A percentile compares a stretch with the other conserved stretches of the same genome.
Conservation (phyloP, 2,888 invertebrate species). For the Endomychus coccineus region DNA sequence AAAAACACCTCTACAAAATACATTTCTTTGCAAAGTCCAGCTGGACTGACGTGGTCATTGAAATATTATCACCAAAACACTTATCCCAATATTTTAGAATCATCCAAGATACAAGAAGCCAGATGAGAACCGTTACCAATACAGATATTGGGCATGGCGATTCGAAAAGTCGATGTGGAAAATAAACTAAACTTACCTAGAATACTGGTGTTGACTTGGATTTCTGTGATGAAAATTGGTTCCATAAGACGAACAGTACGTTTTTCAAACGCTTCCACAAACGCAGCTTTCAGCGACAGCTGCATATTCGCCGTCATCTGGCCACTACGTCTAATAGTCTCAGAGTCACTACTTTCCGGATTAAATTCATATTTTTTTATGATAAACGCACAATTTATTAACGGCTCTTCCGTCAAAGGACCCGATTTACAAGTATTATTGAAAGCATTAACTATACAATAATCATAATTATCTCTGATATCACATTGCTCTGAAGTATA, state of each 20-base stretch:
- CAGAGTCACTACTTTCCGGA: slow-evolving; percentile 32
- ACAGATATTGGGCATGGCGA: slow-evolving; percentile 2
- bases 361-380: slow-evolving; percentile 75
- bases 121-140: too few species aligned
- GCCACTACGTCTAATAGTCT: slow-evolving; percentile 14
- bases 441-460: slow-evolving; percentile 78
- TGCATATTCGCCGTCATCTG: slow-evolving; percentile 27
- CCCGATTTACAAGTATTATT: slow-evolving; percentile 79
- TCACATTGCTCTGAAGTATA: slow-evolving; percentile 42
- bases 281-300: slow-evolving; percentile 50
- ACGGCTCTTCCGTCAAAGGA: slow-evolving; percentile 93
- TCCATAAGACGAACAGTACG: slow-evolving; percentile 88
- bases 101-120: too few species aligned
- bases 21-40: too few species aligned
- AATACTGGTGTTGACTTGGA: slow-evolving; percentile 38
- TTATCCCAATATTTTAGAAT: too few species aligned
- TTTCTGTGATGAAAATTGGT: slow-evolving; percentile 67
- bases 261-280: slow-evolving; percentile 78
- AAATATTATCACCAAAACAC: too few species aligned
- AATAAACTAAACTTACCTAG: slow-evolving; percentile 20
- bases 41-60: too few species aligned
- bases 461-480: slow-evolving; percentile 58
- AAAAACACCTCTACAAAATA: too few species aligned
- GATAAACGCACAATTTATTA: slow-evolving; percentile 90
- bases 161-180: too few species aligned